A percentile compares a stretch with the other conserved stretches of the same genome.
phyloP scores from a whole-genome alignment of 64 coral and sea anemone species.

The Dendronephthya gigantea region DNA sequence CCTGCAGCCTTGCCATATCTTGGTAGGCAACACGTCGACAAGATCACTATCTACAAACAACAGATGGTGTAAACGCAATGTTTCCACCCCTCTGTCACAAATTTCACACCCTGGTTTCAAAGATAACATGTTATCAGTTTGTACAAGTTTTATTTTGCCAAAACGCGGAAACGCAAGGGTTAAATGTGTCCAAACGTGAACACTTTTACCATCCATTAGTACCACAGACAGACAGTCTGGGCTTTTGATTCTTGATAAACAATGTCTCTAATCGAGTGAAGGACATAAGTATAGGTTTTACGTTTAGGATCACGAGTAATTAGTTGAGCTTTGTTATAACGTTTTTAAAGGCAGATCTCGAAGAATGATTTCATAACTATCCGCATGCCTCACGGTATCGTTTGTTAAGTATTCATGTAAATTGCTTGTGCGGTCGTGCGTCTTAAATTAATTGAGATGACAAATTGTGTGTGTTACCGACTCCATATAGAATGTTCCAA shows the following conservation, averaged over 20 bases:
- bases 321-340: too few relatives aligned
- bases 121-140: not conserved
- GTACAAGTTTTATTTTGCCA: not conserved
- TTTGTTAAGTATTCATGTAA: too few relatives aligned
- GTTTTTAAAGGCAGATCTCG: too few relatives aligned
- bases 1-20: not conserved
- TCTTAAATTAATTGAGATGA: too few relatives aligned
- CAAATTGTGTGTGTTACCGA: too few relatives aligned
- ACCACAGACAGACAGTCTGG: not conserved
- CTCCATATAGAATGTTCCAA: too few relatives aligned
- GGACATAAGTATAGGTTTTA: too few relatives aligned
- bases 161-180: not conserved
- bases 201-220: not conserved
- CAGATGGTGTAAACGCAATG: not conserved
- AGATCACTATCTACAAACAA: not conserved
- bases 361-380: too few relatives aligned
- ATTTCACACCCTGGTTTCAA: not conserved
- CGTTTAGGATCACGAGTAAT: too few relatives aligned
- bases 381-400: too few relatives aligned
- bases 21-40: not conserved
- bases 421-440: too few relatives aligned
- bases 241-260: not conserved
- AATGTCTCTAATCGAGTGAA: not conserved
- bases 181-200: not conserved
- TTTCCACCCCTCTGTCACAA: not conserved